Base-by-base conservation (phyloP, 1,140 invertebrate species). In the Drosophila neocordata region DNA sequence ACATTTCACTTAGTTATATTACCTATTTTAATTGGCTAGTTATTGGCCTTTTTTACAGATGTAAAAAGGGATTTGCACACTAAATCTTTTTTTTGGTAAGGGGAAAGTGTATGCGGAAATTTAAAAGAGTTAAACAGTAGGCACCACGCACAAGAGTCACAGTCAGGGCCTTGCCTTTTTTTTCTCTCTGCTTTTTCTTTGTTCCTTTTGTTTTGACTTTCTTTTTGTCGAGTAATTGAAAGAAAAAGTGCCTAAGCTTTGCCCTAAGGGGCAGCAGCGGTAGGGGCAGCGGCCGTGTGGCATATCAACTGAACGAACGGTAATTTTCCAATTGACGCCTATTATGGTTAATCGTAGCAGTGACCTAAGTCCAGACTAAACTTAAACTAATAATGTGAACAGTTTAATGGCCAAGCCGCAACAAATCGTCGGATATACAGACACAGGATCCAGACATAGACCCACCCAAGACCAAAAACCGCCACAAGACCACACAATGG, bases 311-410 rank as follows among this genome's bases (percentile, higher is more conserved):
- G 41, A 48, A 48, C 41, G 15, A 48, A 53, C 72, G 79, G 73
- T 81, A 88, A 88, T 88, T 88, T 88, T 88, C 79, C 83, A 88
- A 88, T 88, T 88, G 79, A 79, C 83, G 83, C 83, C 83, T 77
- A 88, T 88, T 88, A 88, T 69, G 84, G 72, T 89, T 88, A 88
- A 88, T 89, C 83, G 83, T 83, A 88, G 83, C 83, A 88, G 67
- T 88, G 83, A 88, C 83, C 83, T 84, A 88, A 88, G 83, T 83
- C 84, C 76, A 76, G 65, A 89, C 84, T 67, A 70, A 75, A 77
- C 83, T 88, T 89, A 88, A 88, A 88, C 83, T 88, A 88, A 83
- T 88, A 88, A 88, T 79, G 83, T 83, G 79, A 68, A 72, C 79
- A 83, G 79, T 88, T 88, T 88, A 88, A 87, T 77, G 83, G 82